Percentiles rank a stretch among this genome's conserved stretches.
phyloP scores from a whole-genome alignment of 2,888 invertebrate species.

The Pharmacophagus antenor region DNA sequence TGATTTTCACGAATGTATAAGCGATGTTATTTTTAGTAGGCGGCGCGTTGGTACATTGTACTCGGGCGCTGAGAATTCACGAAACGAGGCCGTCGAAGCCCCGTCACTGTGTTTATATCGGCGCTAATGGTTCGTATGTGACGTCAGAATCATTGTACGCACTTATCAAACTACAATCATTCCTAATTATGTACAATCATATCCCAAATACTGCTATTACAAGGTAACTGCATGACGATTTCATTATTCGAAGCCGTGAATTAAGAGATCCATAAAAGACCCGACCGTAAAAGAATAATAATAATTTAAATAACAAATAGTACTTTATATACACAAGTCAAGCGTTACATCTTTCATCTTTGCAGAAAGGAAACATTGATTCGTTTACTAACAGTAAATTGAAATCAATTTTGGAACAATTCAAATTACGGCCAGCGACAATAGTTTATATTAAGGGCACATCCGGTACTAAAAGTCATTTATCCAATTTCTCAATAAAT shows the following conservation, averaged over 20 bases:
- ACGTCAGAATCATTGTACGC: constrained; percentile 16
- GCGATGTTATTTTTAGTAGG: constrained; percentile 57
- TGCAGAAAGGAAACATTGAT: too few relatives aligned
- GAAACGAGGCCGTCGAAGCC: constrained; percentile 57
- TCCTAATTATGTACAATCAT: not conserved
- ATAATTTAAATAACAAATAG: too few relatives aligned
- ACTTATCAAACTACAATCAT: not conserved
- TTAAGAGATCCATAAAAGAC: too few relatives aligned
- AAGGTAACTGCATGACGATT: too few relatives aligned
- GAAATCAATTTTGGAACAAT: not conserved
- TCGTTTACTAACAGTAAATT: not conserved
- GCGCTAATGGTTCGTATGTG: constrained; percentile 39
- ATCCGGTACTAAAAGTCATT: constrained; percentile 1
- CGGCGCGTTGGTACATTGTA: constrained; percentile 44
- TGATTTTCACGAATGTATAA: constrained; percentile 39
- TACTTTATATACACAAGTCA: too few relatives aligned
- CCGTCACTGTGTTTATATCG: constrained; percentile 49
- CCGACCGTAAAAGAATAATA: too few relatives aligned
- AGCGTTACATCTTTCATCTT: too few relatives aligned
- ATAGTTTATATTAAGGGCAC: constrained; percentile 21
- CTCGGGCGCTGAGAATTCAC: constrained; percentile 42
- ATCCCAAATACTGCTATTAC: too few relatives aligned
- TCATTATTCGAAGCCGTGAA: too few relatives aligned
- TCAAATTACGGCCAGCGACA: not conserved
- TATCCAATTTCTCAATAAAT: constrained; percentile 28